Percentiles rank a stretch among this genome's conserved stretches.
Conservation (phyloP, 2,113 vertebrate genomes). For the Pithys albifrons region DNA sequence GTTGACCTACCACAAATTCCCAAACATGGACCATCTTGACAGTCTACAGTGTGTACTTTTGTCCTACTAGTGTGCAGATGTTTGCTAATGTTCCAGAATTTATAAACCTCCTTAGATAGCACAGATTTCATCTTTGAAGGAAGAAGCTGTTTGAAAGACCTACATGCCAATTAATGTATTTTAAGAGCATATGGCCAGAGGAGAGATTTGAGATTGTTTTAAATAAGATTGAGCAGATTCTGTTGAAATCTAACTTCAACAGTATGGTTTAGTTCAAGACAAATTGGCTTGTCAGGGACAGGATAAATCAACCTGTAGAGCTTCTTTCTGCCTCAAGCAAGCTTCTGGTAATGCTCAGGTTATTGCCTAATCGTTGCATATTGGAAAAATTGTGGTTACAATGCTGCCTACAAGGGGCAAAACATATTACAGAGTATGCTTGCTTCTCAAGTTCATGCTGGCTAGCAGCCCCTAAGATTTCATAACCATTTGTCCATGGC, state of each 20-base stretch:
- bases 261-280: neutral
- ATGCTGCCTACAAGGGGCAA: neutral
- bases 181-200: neutral
- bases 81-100: neutral
- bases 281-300: neutral
- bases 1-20: neutral
- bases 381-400: constrained; percentile 1
- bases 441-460: neutral
- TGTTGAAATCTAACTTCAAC: neutral
- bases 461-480: neutral
- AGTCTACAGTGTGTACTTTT: neutral
- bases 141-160: neutral
- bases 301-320: neutral
- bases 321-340: neutral
- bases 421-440: neutral
- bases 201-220: neutral
- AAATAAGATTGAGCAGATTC: neutral
- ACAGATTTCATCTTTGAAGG: neutral
- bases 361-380: neutral
- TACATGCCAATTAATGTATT: neutral
- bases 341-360: neutral
- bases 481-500: neutral
- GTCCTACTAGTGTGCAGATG: neutral
- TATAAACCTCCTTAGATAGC: neutral
- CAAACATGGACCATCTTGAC: neutral